Base-by-base conservation (phyloP, 2,888 invertebrate genomes). In the Caenorhabditis sinica region DNA sequence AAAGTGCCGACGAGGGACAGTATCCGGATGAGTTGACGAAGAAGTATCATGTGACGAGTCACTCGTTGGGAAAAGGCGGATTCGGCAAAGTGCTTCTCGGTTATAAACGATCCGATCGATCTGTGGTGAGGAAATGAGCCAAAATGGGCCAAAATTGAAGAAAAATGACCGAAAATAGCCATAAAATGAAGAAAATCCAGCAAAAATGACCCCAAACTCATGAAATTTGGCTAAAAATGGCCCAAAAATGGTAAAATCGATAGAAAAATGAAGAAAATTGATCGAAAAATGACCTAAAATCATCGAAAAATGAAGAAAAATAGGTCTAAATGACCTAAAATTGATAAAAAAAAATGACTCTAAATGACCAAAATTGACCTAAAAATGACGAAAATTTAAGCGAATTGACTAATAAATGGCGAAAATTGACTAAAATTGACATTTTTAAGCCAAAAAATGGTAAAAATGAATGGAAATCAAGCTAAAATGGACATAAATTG, bases 21-120 rank as follows among this genome's bases (percentile, higher is more conserved):
- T 82, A 82, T 75, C 89, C 89, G 5, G 76, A 82, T 6, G 76
- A 80, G 36, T 65, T 89, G 20, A 77, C 79, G 23, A 56, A 66
- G 25, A 80, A 85, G 17, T 88, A 86, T 58, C 81, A 87, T 23
- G 84, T 89, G 72, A 88, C 89, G 17, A 85, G 79, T 66, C 82
- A 82, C 45, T 72, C 76, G 0, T 56, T 89, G 30, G 89, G 89
- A 56, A 88, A 86, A 66, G 89, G 89, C n/a, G 87, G 89, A 9
- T 89, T 88, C 45, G 89, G 89, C 43, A 85, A 87, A 28, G 89
- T 85, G 2, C 45, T 85, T 3, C 77, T 85, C n/a, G 85, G 82
- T 0, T 85, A 85, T 58, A 77, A 73, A n/a, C 73, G 77, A 51
- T 69, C 61, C 11, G 82, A 85, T 60, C 76, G 82, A 45, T 68